Conservation (phyloP, 53 echinoderm and acorn worm species). For the Astropecten irregularis region DNA sequence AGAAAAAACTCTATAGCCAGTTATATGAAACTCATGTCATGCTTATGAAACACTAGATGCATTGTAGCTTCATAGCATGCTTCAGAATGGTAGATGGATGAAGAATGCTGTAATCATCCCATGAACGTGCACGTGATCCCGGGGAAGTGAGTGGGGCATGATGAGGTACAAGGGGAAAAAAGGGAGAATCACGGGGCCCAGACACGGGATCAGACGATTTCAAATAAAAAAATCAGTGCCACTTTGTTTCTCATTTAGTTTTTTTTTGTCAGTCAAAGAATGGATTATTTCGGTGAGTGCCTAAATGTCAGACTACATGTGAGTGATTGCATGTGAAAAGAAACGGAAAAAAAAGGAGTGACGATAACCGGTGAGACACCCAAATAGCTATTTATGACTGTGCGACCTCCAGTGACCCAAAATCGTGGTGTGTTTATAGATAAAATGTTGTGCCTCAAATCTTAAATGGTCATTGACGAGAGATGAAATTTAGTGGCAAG, state of each 20-base stretch:
- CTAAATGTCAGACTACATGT: neutral
- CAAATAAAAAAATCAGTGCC: neutral
- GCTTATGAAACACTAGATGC: conserved; percentile 10
- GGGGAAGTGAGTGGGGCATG: too few species aligned
- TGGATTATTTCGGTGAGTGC: conserved; percentile 18
- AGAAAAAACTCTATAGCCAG: too few species aligned
- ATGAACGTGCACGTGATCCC: neutral
- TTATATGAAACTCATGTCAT: conserved; percentile 1
- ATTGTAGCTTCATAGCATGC: conserved; percentile 32
- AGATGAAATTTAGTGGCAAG: too few species aligned
- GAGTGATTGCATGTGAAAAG: neutral
- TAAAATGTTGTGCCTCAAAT: too few species aligned
- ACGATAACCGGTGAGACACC: too few species aligned
- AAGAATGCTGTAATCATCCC: conserved; percentile 18
- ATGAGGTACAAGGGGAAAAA: too few species aligned
- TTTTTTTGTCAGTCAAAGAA: too few species aligned
- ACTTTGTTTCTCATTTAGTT: too few species aligned
- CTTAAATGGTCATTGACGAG: too few species aligned
- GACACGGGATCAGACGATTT: neutral
- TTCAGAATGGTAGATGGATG: conserved; percentile 8
- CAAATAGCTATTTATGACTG: neutral
- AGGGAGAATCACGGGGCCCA: conserved; percentile 12
- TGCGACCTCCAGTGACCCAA: conserved; percentile 29
- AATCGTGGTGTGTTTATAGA: too few species aligned
- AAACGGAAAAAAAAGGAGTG: neutral